Evolutionary conservation across 2,797 vertebrate species (phyloP).

Genomic region (Tenualosa thibaudeaui): DNA sequence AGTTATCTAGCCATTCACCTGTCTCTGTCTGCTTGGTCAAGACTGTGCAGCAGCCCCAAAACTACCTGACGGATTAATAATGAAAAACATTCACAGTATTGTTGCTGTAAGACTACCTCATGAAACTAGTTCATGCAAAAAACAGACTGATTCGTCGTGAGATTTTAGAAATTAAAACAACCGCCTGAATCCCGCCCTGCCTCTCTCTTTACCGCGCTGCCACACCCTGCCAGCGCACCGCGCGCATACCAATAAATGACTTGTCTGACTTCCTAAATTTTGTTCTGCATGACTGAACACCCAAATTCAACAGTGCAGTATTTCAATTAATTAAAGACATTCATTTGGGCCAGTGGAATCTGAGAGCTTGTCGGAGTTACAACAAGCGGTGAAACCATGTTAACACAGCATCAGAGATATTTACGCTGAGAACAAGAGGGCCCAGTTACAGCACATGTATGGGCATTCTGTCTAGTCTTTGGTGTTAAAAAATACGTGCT

Average conservation of each 20-base stretch:
- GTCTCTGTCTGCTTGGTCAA: slow-evolving; percentile 30
- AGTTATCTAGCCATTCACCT: not conserved
- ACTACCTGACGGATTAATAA: slow-evolving; percentile 41
- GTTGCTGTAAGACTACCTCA: slow-evolving; percentile 28
- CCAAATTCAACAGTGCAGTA: not conserved
- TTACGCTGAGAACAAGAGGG: not conserved
- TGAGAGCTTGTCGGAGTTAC: not conserved
- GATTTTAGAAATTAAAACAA: not conserved
- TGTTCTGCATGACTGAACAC: not conserved
- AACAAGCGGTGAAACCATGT: not conserved
- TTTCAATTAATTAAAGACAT: not conserved
- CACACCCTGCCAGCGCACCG: not conserved
- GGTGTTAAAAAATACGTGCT: not conserved
- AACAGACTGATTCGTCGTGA: not conserved
- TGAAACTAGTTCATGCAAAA: not conserved
- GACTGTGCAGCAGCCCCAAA: slow-evolving; percentile 37
- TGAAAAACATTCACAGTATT: slow-evolving; percentile 35
- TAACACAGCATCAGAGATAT: not conserved
- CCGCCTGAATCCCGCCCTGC: not conserved
- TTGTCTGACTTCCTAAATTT: not conserved
- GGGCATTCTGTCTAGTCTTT: not conserved
- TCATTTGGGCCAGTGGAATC: not conserved
- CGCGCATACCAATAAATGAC: not conserved
- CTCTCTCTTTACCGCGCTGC: not conserved
- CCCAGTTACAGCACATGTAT: not conserved